phyloP scores from a whole-genome alignment of 2,113 vertebrate species.

The Siniperca chuatsi region DNA sequence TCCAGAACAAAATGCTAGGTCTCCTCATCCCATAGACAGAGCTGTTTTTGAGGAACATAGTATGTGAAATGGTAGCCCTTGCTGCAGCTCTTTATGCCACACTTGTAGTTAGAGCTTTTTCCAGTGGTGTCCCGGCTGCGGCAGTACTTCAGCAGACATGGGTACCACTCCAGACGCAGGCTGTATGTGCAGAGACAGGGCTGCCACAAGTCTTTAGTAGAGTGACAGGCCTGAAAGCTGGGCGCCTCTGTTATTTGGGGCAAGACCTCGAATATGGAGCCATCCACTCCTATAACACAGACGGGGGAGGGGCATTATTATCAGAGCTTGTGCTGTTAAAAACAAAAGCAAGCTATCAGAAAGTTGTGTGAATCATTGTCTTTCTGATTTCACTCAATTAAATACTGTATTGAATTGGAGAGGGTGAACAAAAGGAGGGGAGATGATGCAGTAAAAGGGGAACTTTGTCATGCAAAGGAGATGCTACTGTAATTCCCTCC shows the following conservation, averaged over 20 bases:
- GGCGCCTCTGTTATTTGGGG: conserved; percentile 82
- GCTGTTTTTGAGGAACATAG: conserved; percentile 91
- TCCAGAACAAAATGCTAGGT: conserved; percentile 80
- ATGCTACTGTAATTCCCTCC: conserved; percentile 60
- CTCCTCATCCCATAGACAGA: conserved; percentile 97
- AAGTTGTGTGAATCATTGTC: conserved; percentile 24
- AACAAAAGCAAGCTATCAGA: conserved; percentile 44
- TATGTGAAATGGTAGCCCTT: conserved; percentile 94
- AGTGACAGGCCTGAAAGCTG: conserved; percentile 85
- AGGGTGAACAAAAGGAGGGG: conserved; percentile 40
- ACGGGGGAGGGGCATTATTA: neutral
- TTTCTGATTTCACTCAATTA: conserved; percentile 51
- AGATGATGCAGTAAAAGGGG: conserved; percentile 44
- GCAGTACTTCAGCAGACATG: conserved; percentile 97
- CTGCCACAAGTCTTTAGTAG: conserved; percentile 87
- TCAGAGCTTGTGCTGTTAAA: conserved; percentile 19
- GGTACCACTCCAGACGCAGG: conserved; percentile 96
- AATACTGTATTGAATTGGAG: conserved; percentile 25
- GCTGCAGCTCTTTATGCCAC: conserved; percentile 98
- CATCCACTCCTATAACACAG: conserved; percentile 87
- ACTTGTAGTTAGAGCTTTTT: conserved; percentile 92
- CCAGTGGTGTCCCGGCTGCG: conserved; percentile 87
- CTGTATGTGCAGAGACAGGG: conserved; percentile 91
- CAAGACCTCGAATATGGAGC: conserved; percentile 91
- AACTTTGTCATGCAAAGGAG: conserved; percentile 80